Evolutionary conservation across 2,113 vertebrate genomes (phyloP), one percentile per base, ranked within the genome.

Genomic region (Menura novaehollandiae): DNA sequence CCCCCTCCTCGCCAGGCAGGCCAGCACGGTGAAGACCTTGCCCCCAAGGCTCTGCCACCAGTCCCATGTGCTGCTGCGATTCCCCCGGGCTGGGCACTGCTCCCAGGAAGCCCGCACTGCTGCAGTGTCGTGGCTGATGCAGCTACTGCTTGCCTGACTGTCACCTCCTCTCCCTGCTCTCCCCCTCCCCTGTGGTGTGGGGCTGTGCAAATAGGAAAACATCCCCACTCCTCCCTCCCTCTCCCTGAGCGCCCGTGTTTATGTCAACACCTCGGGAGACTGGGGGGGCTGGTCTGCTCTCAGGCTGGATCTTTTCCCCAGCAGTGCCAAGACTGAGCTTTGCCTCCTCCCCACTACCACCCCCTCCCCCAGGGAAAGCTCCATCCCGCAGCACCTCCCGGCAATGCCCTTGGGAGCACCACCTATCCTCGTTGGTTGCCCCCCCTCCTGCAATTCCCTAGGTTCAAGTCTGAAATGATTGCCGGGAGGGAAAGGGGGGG

Each of bases 61-160:
- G 72, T 17, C 47, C 69, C 9, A 12, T 15, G 88, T 35, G 74
- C 60, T 26, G 33, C 92, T 55, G 84, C 73, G 14, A 15, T 74
- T 52, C 84, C 66, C 71, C 41, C 4, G 16, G 32, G 81, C 81
- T 58, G 84, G 89, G 95, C 90, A 82, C 76, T 90, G 85, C 95
- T 89, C 79, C 68, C 93, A 32, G 92, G 87, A 89, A 93, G 79
- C 89, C 59, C 82, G 69, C 93, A 91, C 94, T 96, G 94, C 95
- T 94, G 86, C 92, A 93, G 92, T 91, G 94, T 71, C 60, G 81
- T 35, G 92, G 85, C 80, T 94, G 89, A 76, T 94, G 91, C 93
- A 97, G 89, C 88, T 82, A 58, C 6, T 63, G 87, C 77, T 74
- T 8, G 85, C 85, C 67, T 49, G 95, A 8, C 76, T 94, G 89